Percentiles rank a stretch among this genome's conserved stretches.
Conservation (phyloP, 2,888 invertebrate genomes). For the Macaria notata region DNA sequence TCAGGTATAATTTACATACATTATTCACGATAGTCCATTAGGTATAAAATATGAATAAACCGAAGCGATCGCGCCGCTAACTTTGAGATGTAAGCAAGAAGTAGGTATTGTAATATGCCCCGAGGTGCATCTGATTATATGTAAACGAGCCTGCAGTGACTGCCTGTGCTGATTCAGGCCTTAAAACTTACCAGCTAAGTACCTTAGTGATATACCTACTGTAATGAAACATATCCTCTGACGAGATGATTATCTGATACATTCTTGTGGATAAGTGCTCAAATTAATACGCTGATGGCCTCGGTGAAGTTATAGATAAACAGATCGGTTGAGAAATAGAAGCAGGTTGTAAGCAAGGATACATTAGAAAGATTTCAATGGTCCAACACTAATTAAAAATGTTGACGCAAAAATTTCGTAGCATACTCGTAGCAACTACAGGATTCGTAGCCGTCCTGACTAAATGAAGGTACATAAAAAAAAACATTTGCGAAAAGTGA, state of each 20-base stretch:
- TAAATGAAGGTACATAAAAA: too few species aligned
- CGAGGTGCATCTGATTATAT: too few species aligned
- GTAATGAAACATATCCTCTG: background rate
- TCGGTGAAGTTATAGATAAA: background rate
- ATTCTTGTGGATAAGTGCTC: constrained; percentile 5
- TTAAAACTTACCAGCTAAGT: background rate
- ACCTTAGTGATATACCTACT: constrained; percentile 6
- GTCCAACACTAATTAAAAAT: too few species aligned
- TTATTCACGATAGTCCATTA: constrained; percentile 12
- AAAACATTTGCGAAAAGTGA: too few species aligned
- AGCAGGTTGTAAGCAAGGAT: background rate
- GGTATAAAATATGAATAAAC: background rate
- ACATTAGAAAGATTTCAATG: background rate
- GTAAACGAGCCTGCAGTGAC: too few species aligned
- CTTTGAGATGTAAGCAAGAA: too few species aligned
- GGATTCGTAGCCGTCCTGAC: too few species aligned
- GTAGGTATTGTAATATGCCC: too few species aligned
- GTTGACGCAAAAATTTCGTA: too few species aligned
- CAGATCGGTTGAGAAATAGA: background rate
- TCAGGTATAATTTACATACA: constrained; percentile 10
- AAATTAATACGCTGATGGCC: constrained; percentile 6
- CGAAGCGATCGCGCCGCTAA: background rate
- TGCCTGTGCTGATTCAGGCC: too few species aligned
- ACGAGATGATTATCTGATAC: constrained; percentile 7
- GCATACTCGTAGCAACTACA: too few species aligned